Conservation (phyloP, 2,888 invertebrate genomes). For the Plusia festucae region DNA sequence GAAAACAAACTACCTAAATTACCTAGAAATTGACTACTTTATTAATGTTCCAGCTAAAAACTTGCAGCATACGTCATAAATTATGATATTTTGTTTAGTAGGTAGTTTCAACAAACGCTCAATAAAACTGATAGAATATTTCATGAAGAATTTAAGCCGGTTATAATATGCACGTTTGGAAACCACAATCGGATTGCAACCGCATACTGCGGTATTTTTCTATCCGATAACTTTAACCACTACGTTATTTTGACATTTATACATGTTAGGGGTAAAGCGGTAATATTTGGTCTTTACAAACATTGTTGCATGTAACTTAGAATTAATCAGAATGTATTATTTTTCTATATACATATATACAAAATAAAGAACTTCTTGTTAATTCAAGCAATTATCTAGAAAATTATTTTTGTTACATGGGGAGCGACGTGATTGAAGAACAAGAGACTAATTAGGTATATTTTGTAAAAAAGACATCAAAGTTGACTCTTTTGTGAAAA, state of each 20-base stretch:
- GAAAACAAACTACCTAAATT: too few relatives aligned
- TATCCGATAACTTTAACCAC: conserved; percentile 30
- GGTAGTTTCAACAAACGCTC: background rate
- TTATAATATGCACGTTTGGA: conserved; percentile 19
- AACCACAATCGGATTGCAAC: conserved; percentile 42
- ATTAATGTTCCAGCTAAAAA: too few relatives aligned
- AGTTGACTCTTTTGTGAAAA: background rate
- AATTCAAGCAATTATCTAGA: background rate
- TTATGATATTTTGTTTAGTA: background rate
- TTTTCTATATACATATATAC: too few relatives aligned
- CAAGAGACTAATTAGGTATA: background rate
- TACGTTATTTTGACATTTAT: conserved; percentile 19
- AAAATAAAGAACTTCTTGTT: background rate
- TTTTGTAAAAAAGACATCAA: too few relatives aligned
- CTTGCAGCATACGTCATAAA: background rate
- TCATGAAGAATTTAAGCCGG: conserved; percentile 24
- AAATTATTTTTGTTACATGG: background rate
- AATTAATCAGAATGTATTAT: background rate
- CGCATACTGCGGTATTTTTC: conserved; percentile 48
- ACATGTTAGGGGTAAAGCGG: background rate
- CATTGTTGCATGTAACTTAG: background rate
- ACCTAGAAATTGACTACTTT: too few relatives aligned
- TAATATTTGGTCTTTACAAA: background rate
- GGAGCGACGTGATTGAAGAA: background rate
- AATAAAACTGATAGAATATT: conserved; percentile 5